Base-by-base conservation (phyloP, 2,113 vertebrate genomes). In the Pelmatolapia mariae region DNA sequence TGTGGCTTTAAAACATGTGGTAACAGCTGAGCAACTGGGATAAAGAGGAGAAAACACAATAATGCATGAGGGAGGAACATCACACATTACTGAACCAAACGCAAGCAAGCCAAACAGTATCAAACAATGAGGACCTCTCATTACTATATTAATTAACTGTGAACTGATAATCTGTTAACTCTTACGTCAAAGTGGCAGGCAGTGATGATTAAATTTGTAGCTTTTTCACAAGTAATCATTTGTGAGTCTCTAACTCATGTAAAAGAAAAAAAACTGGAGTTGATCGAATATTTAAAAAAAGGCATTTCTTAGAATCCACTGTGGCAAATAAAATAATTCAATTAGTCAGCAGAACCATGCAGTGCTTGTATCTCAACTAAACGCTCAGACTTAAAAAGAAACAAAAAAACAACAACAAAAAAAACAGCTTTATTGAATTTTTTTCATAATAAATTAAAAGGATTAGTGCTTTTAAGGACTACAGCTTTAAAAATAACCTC, bases 341-440 rank as follows among this genome's bases (percentile, higher is more conserved):
- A 91, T 89, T 53, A 88, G 11, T 59, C 4, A 4, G 24, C 19
- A 87, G 54, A 15, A 71, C 26, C 45, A n/a, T 33, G 53, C 31
- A 16, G 38, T 92, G 85, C 84, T 87, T 81, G n/a, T 80, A 90
- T 89, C 56, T 78, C 22, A n/a, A 45, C 56, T 54, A 63, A 91
- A 81, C 26, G n/a, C 47, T 61, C 45, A 5, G 13, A 52, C 45
- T 33, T 73, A 33, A 50, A 66, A 36, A 50, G 10, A 15, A 24
- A 24, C 63, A 68, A 68, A 68, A 9, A 9, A 47, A 43, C 47
- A 33, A 3, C 36, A 47, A 54, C 19, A 24, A 19, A 16, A 22
- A 59, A 68, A 24, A 1, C 31, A 52, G n/a, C 24, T 19, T 86
- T n/a, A 79, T 43, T 12, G 54, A 82, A 82, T 80, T 63, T 66